Evolutionary conservation across 1,140 invertebrate genomes (phyloP).

Genomic region (Drosophila lowei): DNA sequence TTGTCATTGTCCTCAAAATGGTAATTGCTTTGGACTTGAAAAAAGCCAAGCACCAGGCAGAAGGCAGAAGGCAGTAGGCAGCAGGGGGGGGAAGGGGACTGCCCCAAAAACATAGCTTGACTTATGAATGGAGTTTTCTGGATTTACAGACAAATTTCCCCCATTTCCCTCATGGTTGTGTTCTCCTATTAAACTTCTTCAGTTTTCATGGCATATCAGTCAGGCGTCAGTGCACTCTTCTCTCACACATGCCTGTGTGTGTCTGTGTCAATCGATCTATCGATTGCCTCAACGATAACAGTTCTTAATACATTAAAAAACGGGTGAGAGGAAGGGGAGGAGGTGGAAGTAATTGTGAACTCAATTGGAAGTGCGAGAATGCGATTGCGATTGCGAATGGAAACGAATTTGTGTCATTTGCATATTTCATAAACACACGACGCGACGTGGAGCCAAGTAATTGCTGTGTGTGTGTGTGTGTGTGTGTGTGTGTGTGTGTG

Average conservation of each 20-base stretch:
- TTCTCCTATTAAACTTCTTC: background rate
- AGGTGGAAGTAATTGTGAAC: slow-evolving; percentile 7
- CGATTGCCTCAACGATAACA: background rate
- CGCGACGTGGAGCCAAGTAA: slow-evolving; percentile 11
- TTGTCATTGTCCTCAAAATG: slow-evolving; percentile 29
- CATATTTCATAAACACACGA: slow-evolving; percentile 55
- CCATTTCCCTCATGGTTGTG: background rate
- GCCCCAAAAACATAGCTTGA: slow-evolving; percentile 9
- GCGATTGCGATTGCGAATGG: slow-evolving; percentile 4
- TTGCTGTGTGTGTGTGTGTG: background rate
- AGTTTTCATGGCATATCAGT: slow-evolving; percentile 9
- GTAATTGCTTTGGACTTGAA: slow-evolving; percentile 24
- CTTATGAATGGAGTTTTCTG: slow-evolving; percentile 27
- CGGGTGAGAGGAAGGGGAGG: too few species aligned
- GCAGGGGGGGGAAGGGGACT: too few species aligned
- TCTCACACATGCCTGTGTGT: background rate
- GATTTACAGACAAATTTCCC: slow-evolving; percentile 31
- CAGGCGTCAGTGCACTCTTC: background rate
- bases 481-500: slow-evolving; percentile 9
- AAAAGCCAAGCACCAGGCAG: slow-evolving; percentile 5
- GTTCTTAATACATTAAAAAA: too few species aligned
- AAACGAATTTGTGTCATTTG: slow-evolving; percentile 54
- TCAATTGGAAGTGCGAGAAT: slow-evolving; percentile 9
- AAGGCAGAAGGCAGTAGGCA: too few species aligned
- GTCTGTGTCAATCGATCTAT: slow-evolving; percentile 1